Base-by-base conservation (phyloP, 2,113 vertebrate species). In the Collichthys lucidus region DNA sequence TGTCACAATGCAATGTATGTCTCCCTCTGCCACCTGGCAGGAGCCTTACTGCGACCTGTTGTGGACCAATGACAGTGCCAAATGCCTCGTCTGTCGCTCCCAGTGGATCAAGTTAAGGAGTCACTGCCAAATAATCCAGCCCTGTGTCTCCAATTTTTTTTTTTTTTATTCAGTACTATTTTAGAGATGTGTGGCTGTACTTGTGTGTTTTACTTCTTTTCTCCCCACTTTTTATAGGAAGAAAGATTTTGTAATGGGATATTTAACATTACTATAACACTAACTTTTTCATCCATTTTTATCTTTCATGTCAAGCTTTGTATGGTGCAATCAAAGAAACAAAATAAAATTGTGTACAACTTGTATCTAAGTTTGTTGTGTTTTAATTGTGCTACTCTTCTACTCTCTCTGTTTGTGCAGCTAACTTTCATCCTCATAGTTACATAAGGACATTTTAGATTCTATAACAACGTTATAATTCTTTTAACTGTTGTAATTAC, bases 61-160 rank as follows among this genome's bases (percentile, higher is more conserved):
- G 88, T 86, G 85, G 90, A 91, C 89, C 90, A 80, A 80, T 82
- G 89, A 91, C 80, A 62, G 91, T 86, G 90, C 91, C 91, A 93
- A 92, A 92, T 52, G 80, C 86, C 78, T 89, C 77, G 50, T 74
- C 86, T 84, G 87, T 90, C 85, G 68, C 74, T 90, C 86, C 89
- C 85, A 64, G 85, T 60, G 87, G 88, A 90, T 92, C 86, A 87
- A 86, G 82, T 84, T 84, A 77, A 83, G 87, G 88, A 68, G 84
- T 80, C 31, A 31, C 82, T 85, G 88, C 91, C 92, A 93, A 93
- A 92, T 88, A 76, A 86, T 77, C 63, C 83, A 70, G 82, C 65
- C 82, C 82, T 74, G 74, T 82, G 71, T 86, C 55, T 85, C 14
- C 53, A 53, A 24, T 62, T 64, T 65, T 62, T 74, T 63, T 40